These are phyloP conservation scores for Trichosurus vulpecula DNA, from an alignment of 2,797 vertebrate genomes.

Conservation along the genomic window DNA sequence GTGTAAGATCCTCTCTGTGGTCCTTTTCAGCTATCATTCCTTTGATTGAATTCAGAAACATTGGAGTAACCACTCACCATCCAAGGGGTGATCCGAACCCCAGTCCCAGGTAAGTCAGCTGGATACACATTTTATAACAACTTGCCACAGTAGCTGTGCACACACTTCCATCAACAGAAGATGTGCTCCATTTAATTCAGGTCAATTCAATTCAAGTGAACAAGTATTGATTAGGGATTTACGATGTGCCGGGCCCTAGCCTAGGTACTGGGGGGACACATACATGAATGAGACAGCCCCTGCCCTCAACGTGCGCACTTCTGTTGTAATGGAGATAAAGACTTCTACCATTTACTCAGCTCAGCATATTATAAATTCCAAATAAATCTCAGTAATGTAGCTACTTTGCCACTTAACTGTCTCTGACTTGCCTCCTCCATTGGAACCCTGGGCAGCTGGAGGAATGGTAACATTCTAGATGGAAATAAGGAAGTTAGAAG, in stretches of 20 bases:
- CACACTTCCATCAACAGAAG: not conserved
- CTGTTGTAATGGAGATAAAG: not conserved
- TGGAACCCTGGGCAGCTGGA: not conserved
- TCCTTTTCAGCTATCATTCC: not conserved
- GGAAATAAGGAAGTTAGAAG: not conserved
- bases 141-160: not conserved
- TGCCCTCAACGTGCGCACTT: too few relatives aligned
- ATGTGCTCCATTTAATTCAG: not conserved
- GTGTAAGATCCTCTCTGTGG: not conserved
- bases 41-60: not conserved
- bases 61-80: not conserved
- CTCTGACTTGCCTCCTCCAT: not conserved
- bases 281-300: not conserved
- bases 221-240: not conserved
- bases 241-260: accelerated
- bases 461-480: not conserved
- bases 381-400: not conserved
- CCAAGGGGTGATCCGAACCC: accelerated
- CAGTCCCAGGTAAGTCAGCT: not conserved
- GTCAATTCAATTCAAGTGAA: not conserved
- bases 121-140: accelerated
- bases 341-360: not conserved
- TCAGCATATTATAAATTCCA: not conserved
- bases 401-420: not conserved
- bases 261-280: not conserved